Evolutionary conservation across 2,113 vertebrate species (phyloP), one percentile per base, ranked within the genome.

Genomic region (Antechinus stuartii): DNA sequence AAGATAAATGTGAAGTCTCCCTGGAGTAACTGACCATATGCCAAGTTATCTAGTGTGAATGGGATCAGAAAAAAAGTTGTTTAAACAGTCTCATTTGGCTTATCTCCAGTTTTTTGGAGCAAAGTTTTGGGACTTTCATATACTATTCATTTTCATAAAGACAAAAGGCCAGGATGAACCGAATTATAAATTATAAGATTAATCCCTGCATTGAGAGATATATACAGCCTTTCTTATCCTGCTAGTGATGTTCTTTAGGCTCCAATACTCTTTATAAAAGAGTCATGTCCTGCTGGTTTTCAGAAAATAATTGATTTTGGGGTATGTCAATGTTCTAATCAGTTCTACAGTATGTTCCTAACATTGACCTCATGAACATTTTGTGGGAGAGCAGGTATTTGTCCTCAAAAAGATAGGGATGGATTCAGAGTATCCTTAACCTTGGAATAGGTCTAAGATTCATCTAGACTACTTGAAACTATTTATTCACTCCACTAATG

Each of bases 401-500:
- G 23, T 84, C 5, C 68, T 84, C 19, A 84, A 84, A 84, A 84
- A 84, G 68, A 42, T 84, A 42, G n/a, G 6, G 16, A 42, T 84
- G 68, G 35, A 42, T 84, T 84, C 6, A 42, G 68, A 55, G 54
- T 47, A 95, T 57, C 94, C 24, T 68, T 91, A 95, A 91, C 35
- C 89, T 56, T 55, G 53, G 55, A 10, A 76, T 30, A 50, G 5
- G 8, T 46, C 56, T 84, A 42, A 84, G 7, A 84, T 42, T 22
- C n/a, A n/a, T 93, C 76, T 93, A 68, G 95, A 90, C 47, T 49
- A 84, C 3, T 0, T 30, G 26, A n/a, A 97, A 52, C 42, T 14
- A 53, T 90, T 91, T 47, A 68, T 89, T 93, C 2, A 93, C 90
- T 92, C 35, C 24, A 52, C 14, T 47, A 30, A 22, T 22, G 92